phyloP scores from a whole-genome alignment of 2,797 vertebrate genomes.

The Tympanoctomys barrerae region DNA sequence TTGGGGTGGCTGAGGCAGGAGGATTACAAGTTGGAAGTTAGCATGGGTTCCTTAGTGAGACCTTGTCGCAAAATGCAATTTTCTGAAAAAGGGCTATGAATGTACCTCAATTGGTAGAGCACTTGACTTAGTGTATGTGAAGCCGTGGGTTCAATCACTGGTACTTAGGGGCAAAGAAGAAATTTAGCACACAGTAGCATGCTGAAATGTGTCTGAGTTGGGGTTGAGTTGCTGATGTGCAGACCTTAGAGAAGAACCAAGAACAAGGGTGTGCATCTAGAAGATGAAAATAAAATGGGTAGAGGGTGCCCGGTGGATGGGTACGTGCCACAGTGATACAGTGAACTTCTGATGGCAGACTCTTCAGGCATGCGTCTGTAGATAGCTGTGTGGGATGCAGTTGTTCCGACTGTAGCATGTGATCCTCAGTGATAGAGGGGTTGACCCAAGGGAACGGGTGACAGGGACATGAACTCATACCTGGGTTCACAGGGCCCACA shows the following conservation, averaged over 20 bases:
- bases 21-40: background rate
- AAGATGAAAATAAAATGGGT: background rate
- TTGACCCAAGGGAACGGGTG: background rate
- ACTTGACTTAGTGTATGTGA: background rate
- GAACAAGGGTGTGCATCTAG: background rate
- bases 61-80: background rate
- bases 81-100: background rate
- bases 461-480: no score
- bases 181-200: background rate
- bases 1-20: background rate
- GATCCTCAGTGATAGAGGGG: background rate
- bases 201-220: background rate
- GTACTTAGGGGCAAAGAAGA: background rate
- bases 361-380: rapidly evolving
- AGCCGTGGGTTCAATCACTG: background rate
- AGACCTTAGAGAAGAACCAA: background rate
- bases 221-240: background rate
- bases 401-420: background rate
- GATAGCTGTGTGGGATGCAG: background rate
- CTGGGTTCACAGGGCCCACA: background rate
- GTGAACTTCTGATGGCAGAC: background rate
- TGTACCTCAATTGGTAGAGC: background rate
- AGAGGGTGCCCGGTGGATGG: background rate
- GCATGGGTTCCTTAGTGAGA: background rate
- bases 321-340: background rate